These are phyloP conservation scores for Aurelia sp. DNA, from an alignment of 30 jellyfish, hydroid and myxozoan species.

Conservation along the genomic window DNA sequence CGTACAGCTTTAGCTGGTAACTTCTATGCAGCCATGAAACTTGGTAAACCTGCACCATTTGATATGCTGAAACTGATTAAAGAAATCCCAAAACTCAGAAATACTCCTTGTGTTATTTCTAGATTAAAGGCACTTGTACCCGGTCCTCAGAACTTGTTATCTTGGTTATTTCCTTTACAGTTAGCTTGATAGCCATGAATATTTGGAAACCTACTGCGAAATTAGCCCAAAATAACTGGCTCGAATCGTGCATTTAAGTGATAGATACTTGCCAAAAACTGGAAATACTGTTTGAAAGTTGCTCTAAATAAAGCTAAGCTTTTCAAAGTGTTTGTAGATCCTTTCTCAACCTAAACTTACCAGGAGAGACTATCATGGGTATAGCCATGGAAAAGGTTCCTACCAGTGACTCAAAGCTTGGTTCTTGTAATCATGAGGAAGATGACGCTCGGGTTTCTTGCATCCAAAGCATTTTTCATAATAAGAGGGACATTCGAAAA, in stretches of 20 bases:
- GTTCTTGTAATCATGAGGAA: too few species aligned
- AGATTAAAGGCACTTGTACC: too few species aligned
- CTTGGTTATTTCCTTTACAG: too few species aligned
- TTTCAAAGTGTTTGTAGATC: conserved; percentile 2
- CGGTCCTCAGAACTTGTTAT: too few species aligned
- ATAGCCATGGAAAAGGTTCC: conserved; percentile 19
- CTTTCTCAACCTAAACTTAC: too few species aligned
- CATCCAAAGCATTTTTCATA: conserved; percentile 1
- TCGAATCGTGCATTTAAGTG: conserved; percentile 37
- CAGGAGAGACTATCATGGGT: conserved; percentile 13
- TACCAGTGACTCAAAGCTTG: neutral
- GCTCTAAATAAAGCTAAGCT: conserved; percentile 34
- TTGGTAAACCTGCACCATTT: too few species aligned
- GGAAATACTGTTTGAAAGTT: conserved; percentile 30
- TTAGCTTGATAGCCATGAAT: too few species aligned
- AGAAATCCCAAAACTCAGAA: too few species aligned
- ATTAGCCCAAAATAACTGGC: conserved; percentile 30
- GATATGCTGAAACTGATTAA: too few species aligned
- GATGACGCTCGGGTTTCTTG: neutral
- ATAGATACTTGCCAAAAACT: conserved; percentile 37
- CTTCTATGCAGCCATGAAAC: too few species aligned
- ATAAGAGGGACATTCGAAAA: conserved; percentile 10
- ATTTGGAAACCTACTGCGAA: conserved; percentile 31
- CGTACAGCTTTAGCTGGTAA: too few species aligned
- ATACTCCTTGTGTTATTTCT: too few species aligned